Evolutionary conservation across 2,113 vertebrate genomes (phyloP).

Genomic region (Orientallactaga bullata): DNA sequence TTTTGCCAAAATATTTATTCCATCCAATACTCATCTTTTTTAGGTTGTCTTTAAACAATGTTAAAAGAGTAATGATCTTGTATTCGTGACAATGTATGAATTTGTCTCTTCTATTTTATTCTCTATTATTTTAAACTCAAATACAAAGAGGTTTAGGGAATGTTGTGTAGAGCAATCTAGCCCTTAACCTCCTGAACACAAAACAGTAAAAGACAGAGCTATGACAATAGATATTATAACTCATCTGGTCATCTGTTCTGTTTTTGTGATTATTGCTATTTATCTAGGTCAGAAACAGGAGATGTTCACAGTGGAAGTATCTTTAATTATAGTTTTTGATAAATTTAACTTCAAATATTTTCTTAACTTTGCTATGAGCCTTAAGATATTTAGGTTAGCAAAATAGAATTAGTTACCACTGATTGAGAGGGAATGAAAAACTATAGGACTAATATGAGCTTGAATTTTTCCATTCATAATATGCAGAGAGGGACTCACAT

Average conservation of each 20-base stretch:
- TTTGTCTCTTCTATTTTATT: conserved; percentile 5
- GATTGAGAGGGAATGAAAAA: background rate
- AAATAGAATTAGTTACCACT: conserved; percentile 1
- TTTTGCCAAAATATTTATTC: background rate
- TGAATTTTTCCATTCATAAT: background rate
- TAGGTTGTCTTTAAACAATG: background rate
- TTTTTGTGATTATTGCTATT: background rate
- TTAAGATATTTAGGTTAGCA: conserved; percentile 4
- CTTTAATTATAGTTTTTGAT: conserved; percentile 19
- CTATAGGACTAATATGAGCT: background rate
- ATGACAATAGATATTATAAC: background rate
- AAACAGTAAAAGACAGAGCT: background rate
- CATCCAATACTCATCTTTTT: background rate
- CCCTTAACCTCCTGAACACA: background rate
- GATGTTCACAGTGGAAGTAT: background rate
- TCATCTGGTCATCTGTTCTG: background rate
- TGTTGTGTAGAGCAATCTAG: background rate
- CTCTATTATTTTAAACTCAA: conserved; percentile 46
- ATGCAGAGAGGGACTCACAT: background rate
- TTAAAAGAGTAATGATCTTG: conserved; percentile 23
- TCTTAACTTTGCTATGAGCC: background rate
- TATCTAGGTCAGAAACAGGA: background rate
- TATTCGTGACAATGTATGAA: background rate
- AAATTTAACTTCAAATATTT: conserved; percentile 42
- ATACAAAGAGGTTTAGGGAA: background rate